Evolutionary conservation across 2,888 invertebrate species (phyloP).

Genomic region (Calameuta filiformis): DNA sequence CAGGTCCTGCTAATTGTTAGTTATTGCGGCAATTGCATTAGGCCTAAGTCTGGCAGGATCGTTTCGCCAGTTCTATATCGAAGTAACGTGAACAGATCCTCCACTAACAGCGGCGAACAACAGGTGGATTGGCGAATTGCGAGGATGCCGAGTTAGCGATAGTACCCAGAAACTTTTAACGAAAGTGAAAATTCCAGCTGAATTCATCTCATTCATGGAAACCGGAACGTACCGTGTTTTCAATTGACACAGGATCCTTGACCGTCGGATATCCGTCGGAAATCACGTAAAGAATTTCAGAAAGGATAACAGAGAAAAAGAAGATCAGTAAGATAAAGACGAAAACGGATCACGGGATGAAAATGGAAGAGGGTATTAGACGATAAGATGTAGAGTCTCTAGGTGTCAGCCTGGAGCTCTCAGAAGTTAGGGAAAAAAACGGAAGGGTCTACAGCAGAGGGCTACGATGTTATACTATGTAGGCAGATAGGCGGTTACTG

Average conservation of each 20-base stretch:
- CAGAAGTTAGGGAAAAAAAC: background rate
- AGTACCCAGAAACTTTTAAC: background rate
- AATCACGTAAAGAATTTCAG: background rate
- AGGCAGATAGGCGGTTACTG: background rate
- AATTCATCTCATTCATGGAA: background rate
- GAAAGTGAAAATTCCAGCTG: background rate
- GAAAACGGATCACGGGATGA: background rate
- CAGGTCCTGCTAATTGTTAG: constrained; percentile 47
- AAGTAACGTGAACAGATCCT: background rate
- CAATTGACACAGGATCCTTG: background rate
- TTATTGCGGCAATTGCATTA: constrained; percentile 48
- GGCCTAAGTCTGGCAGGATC: constrained; percentile 39
- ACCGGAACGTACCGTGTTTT: background rate
- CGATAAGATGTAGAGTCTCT: background rate
- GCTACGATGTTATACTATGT: background rate
- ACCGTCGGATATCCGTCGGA: background rate
- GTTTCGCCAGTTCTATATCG: constrained; percentile 9
- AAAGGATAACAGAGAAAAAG: background rate
- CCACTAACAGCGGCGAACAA: constrained; percentile 22
- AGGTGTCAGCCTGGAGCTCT: background rate
- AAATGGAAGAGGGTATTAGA: background rate
- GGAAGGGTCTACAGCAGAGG: background rate
- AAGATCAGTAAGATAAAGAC: background rate
- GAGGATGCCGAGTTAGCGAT: background rate
- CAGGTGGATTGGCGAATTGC: constrained; percentile 38